Conservation (phyloP, 53 echinoderm and acorn worm species). For the Hippasteria phrygiana region DNA sequence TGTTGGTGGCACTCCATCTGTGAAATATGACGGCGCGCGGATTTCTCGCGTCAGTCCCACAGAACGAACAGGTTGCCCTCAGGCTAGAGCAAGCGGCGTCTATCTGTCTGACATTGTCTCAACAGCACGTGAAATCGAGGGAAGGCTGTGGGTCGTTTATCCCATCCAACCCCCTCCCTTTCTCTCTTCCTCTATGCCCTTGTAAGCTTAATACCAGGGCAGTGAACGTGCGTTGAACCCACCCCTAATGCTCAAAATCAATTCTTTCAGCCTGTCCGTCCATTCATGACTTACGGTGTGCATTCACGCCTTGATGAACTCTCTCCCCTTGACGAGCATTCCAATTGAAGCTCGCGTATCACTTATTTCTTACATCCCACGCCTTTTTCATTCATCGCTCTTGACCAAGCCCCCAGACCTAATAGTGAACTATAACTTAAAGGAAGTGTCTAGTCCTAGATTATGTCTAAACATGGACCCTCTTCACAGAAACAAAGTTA, state of each 20-base stretch:
- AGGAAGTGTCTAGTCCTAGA: no score
- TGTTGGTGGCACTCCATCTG: no score
- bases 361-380: not conserved
- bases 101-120: constrained; percentile 23
- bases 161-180: not conserved
- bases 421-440: not conserved
- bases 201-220: not conserved
- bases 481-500: no score
- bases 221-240: constrained; percentile 22
- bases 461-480: no score
- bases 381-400: not conserved
- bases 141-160: not conserved
- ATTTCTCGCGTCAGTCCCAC: no score
- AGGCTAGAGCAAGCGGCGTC: constrained; percentile 18
- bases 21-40: no score
- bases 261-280: not conserved
- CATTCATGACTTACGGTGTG: constrained; percentile 12
- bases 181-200: not conserved
- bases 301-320: not conserved
- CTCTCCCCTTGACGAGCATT: not conserved
- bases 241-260: not conserved
- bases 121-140: constrained; percentile 43
- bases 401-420: not conserved
- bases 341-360: not conserved
- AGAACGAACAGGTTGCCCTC: not conserved